phyloP scores from a whole-genome alignment of 2,113 vertebrate genomes.

The Redunca redunca region DNA sequence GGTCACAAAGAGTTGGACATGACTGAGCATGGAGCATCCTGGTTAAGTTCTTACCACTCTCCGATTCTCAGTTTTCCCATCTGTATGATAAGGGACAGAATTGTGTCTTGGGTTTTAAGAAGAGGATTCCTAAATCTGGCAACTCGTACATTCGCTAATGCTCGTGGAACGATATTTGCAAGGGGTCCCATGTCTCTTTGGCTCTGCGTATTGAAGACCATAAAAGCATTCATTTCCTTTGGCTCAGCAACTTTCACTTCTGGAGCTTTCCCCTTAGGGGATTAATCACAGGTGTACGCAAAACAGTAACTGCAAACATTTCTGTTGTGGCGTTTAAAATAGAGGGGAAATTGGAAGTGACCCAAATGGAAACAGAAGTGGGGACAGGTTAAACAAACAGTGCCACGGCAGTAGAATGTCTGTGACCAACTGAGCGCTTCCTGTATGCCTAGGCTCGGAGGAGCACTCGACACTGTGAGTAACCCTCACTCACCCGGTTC shows the following conservation, averaged over 20 bases:
- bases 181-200: not conserved
- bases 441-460: not conserved
- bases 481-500: not conserved
- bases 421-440: not conserved
- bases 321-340: not conserved
- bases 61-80: not conserved
- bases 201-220: not conserved
- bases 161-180: not conserved
- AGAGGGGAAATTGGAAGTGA: not conserved
- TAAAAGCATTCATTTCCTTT: not conserved
- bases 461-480: not conserved
- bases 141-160: fast-evolving
- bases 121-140: not conserved
- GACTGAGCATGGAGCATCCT: not conserved
- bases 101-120: not conserved
- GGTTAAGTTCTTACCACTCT: not conserved
- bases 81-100: not conserved
- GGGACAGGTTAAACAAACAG: not conserved
- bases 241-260: not conserved
- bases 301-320: not conserved
- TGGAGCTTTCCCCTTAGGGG: not conserved
- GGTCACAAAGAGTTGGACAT: not conserved
- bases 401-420: not conserved
- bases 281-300: not conserved
- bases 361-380: not conserved